Conservation (phyloP, 2,888 invertebrate genomes). For the Sphinx pinastri region DNA sequence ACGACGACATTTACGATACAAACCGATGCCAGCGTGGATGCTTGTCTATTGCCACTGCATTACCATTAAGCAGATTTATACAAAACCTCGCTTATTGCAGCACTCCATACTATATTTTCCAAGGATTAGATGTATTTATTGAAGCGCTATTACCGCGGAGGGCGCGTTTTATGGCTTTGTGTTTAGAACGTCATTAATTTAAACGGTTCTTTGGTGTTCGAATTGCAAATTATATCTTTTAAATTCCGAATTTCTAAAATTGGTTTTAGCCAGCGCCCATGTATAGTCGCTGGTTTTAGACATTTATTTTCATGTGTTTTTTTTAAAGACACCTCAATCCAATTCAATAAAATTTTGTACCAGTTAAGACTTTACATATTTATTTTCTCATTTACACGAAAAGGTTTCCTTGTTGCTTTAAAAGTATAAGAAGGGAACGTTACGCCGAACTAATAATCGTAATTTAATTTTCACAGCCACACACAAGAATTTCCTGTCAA, state of each 20-base stretch:
- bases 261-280: too few species aligned
- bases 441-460: not conserved
- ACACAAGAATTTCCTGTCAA: not conserved
- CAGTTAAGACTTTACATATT: too few species aligned
- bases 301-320: too few species aligned
- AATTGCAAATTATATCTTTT: not conserved
- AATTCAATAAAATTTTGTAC: too few species aligned
- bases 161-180: not conserved
- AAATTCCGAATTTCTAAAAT: too few species aligned
- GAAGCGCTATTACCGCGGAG: not conserved
- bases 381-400: too few species aligned
- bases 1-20: constrained; percentile 10
- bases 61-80: constrained; percentile 27
- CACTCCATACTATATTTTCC: not conserved
- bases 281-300: too few species aligned
- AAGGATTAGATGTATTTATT: constrained; percentile 14
- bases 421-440: not conserved
- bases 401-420: not conserved
- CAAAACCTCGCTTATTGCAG: not conserved
- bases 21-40: constrained; percentile 41
- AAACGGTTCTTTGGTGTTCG: not conserved
- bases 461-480: not conserved
- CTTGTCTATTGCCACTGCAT: constrained; percentile 36
- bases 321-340: too few species aligned
- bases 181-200: not conserved